Evolutionary conservation across 2,797 vertebrate genomes (phyloP).

Genomic region (Geotrypetes seraphini): DNA sequence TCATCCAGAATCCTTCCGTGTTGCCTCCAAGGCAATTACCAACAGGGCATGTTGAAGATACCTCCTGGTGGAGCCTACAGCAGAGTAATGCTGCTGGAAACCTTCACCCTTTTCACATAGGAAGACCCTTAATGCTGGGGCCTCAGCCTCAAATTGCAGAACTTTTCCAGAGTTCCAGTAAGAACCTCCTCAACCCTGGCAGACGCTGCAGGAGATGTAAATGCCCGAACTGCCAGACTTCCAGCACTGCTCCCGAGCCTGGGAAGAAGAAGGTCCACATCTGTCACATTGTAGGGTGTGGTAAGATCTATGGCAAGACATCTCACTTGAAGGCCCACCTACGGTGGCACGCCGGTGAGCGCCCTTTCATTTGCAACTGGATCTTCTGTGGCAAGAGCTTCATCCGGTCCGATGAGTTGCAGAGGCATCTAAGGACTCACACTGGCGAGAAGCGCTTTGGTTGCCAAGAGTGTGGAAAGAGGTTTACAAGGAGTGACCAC

Average conservation of each 20-base stretch:
- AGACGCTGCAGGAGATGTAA: slow-evolving; percentile 74
- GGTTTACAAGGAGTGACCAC: slow-evolving; percentile 81
- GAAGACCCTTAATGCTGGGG: slow-evolving; percentile 65
- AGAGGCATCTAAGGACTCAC: slow-evolving; percentile 76
- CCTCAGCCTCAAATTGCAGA: slow-evolving; percentile 75
- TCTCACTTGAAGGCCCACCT: slow-evolving; percentile 76
- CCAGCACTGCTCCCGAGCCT: slow-evolving; percentile 41
- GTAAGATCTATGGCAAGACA: slow-evolving; percentile 78
- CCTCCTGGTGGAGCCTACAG: slow-evolving; percentile 77
- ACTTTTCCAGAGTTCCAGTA: slow-evolving; percentile 69
- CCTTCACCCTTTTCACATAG: slow-evolving; percentile 53
- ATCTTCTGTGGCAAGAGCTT: slow-evolving; percentile 76
- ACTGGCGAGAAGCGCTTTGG: slow-evolving; percentile 79
- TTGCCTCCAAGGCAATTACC: slow-evolving; percentile 48
- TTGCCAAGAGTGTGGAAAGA: slow-evolving; percentile 75
- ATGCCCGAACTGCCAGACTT: slow-evolving; percentile 74
- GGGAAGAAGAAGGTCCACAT: slow-evolving; percentile 76
- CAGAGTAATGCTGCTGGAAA: slow-evolving; percentile 52
- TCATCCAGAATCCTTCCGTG: slow-evolving; percentile 60
- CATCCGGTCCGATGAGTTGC: slow-evolving; percentile 76
- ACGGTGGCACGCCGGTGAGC: slow-evolving; percentile 74
- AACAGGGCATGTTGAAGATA: slow-evolving; percentile 55
- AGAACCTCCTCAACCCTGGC: slow-evolving; percentile 65
- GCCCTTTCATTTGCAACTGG: slow-evolving; percentile 78
- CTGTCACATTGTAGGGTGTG: slow-evolving; percentile 76